Evolutionary conservation across 2,888 invertebrate species (phyloP).

Genomic region (Euclidia mi): DNA sequence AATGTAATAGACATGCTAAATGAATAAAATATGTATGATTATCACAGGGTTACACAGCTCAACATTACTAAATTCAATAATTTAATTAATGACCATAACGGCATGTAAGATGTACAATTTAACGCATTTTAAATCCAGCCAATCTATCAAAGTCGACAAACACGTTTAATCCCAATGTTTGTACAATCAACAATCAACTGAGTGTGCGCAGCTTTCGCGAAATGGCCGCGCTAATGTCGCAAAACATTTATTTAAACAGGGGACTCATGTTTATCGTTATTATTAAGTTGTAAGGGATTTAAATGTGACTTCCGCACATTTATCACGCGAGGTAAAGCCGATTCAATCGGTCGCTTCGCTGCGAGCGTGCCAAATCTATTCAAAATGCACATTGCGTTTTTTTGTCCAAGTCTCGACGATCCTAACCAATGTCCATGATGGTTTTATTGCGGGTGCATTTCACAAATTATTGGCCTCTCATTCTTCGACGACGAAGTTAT

Average conservation of each 20-base stretch:
- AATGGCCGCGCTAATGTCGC: slow-evolving; percentile 83
- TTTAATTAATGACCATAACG: too few relatives aligned
- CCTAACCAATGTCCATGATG: slow-evolving; percentile 77
- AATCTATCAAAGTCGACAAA: slow-evolving; percentile 80
- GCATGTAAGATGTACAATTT: slow-evolving; percentile 12
- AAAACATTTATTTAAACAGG: slow-evolving; percentile 83
- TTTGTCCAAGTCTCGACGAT: slow-evolving; percentile 53
- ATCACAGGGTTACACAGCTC: too few relatives aligned
- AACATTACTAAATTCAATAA: too few relatives aligned
- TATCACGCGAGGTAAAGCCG: slow-evolving; percentile 74
- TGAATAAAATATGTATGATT: too few relatives aligned
- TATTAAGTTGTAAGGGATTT: slow-evolving; percentile 86
- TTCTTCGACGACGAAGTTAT: slow-evolving; percentile 80
- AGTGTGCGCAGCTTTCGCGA: slow-evolving; percentile 77
- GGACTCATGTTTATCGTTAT: slow-evolving; percentile 85
- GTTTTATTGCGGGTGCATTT: slow-evolving; percentile 86
- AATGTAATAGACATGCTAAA: not conserved
- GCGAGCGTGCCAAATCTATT: slow-evolving; percentile 83
- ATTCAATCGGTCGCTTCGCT: slow-evolving; percentile 59
- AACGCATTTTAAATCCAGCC: slow-evolving; percentile 31
- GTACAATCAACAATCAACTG: slow-evolving; percentile 72
- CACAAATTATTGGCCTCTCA: slow-evolving; percentile 75
- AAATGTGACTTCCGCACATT: slow-evolving; percentile 84
- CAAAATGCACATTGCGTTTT: slow-evolving; percentile 66
- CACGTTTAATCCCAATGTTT: slow-evolving; percentile 77